These are phyloP conservation scores for Ormia ochracea DNA, from an alignment of 2,888 invertebrate genomes.

Conservation along the genomic window DNA sequence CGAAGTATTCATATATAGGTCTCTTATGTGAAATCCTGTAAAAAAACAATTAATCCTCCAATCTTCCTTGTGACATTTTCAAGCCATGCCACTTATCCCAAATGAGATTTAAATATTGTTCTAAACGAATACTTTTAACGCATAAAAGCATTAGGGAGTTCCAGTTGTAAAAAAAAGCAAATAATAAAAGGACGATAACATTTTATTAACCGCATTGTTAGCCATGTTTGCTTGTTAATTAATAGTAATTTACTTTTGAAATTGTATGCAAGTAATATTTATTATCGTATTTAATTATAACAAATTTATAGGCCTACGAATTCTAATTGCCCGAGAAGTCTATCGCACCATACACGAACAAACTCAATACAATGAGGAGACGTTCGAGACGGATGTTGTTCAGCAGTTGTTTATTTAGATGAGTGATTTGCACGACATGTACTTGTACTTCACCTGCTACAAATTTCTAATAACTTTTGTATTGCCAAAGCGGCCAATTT, in stretches of 20 bases:
- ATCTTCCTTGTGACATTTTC: too few relatives aligned
- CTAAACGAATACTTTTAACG: too few relatives aligned
- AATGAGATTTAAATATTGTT: too few relatives aligned
- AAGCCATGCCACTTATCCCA: too few relatives aligned
- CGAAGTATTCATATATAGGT: too few relatives aligned
- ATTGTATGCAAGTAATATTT: background rate
- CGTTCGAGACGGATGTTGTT: background rate
- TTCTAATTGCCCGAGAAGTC: conserved; percentile 69
- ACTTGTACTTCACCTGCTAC: conserved; percentile 11
- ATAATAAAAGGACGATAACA: background rate
- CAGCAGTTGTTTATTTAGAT: conserved; percentile 55
- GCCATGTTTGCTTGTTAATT: background rate
- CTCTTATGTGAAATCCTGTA: too few relatives aligned
- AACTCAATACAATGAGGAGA: conserved; percentile 29
- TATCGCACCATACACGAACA: conserved; percentile 33
- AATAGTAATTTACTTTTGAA: conserved; percentile 11
- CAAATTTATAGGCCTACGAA: conserved; percentile 70
- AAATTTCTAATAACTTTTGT: background rate
- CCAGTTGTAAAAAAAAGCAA: background rate
- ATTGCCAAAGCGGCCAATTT: background rate
- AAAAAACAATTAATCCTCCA: too few relatives aligned
- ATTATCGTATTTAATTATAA: conserved; percentile 27
- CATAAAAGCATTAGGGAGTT: background rate
- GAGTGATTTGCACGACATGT: conserved; percentile 53
- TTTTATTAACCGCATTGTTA: conserved; percentile 28